phyloP scores from a whole-genome alignment of 2,113 vertebrate genomes.

The Oncorhynchus tshawytscha region DNA sequence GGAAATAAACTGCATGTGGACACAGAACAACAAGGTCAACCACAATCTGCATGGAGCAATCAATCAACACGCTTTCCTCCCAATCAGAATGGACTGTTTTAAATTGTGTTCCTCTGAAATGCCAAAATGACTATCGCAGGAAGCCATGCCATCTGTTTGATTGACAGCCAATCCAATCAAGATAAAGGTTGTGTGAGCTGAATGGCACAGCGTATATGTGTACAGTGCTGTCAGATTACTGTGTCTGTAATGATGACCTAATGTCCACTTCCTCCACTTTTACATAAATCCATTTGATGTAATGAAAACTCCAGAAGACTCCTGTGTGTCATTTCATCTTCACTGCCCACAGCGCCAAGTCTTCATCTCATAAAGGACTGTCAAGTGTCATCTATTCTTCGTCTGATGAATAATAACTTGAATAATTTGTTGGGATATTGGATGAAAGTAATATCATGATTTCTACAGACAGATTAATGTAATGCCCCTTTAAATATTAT shows the following conservation, averaged over 20 bases:
- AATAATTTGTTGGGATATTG: neutral
- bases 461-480: neutral
- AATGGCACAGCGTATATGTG: constrained; percentile 2
- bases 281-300: constrained; percentile 75
- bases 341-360: neutral
- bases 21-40: constrained; percentile 20
- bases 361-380: neutral
- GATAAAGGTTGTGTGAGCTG: constrained; percentile 38
- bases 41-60: constrained; percentile 68
- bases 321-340: constrained; percentile 18
- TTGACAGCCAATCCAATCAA: constrained; percentile 28
- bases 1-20: constrained; percentile 50
- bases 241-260: constrained; percentile 50
- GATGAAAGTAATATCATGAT: too few relatives aligned
- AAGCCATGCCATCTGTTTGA: constrained; percentile 52
- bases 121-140: constrained; percentile 50
- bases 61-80: constrained; percentile 38
- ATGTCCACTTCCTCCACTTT: constrained; percentile 69
- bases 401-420: neutral
- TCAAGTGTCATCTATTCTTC: neutral
- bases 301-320: constrained; percentile 62
- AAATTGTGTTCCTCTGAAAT: constrained; percentile 23
- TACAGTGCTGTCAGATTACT: constrained; percentile 13
- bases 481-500: neutral
- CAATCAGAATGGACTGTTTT: constrained; percentile 39